Base-by-base conservation (phyloP, 1,140 invertebrate species). In the Cyphomyrmex costatus region DNA sequence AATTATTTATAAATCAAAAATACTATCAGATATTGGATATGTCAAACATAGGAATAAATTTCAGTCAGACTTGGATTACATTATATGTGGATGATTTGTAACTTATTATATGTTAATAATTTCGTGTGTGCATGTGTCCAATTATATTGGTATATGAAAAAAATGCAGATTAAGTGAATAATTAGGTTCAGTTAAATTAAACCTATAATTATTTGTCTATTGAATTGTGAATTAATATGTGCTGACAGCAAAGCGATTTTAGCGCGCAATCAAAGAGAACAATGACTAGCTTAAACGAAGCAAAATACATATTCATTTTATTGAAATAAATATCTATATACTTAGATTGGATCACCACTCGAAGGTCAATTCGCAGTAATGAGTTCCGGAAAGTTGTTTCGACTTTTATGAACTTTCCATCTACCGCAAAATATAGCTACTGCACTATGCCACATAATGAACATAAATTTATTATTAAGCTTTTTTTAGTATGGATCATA, bases 261-360 rank as follows among this genome's bases (percentile, higher is more conserved):
- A 5, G 5, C 2, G 33, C 60, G 3, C 14, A 30, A 79, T 79
- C 46, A 79, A 79, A 66, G 77, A 30, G 30, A 79, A 66, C 14
- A 90, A 89, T 82, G 70, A 79, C 68, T 86, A 71, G 87, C 73
- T 53, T 63, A 80, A 73, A 36, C 12, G 16, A 51, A 33, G 5
- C 8, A 5, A 80, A 76, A 80, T 24, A 88, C n/a, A n/a, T 61
- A 86, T 88, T 70, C 24, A 58, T 68, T 86, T 68, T 60, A 60
- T 86, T 85, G 19, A 80, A 85, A 88, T 66, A 16, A 68, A 85
- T 85, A 71, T 27, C 60, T 33, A 46, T 65, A 51, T 42, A n/a
- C 60, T 8, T 21, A 27, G n/a, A 89, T 86, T 73, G 27, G 21
- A 19, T 86, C n/a, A 0, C 19, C 8, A 53, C 16, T 61, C 27